Conservation (phyloP, 2,113 vertebrate species). For the Columba livia region DNA sequence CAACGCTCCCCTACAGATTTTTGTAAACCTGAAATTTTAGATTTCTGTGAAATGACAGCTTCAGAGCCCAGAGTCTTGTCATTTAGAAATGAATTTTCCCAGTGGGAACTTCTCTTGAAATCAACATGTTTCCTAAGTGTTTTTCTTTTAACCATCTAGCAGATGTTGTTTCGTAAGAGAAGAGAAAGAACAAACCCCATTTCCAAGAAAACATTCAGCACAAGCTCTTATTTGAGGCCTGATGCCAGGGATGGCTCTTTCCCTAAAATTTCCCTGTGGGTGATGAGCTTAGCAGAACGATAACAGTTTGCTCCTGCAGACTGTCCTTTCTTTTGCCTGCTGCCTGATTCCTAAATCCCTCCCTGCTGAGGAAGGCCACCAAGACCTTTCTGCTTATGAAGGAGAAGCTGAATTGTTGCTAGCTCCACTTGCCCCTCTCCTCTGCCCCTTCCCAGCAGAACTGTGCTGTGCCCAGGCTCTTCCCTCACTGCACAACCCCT, state of each 20-base stretch:
- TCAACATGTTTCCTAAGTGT: neutral
- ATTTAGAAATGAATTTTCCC: neutral
- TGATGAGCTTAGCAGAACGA: neutral
- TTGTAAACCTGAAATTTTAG: neutral
- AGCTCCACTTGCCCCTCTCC: neutral
- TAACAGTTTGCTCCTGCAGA: neutral
- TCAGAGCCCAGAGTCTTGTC: neutral
- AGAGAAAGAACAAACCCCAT: neutral
- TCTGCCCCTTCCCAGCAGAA: neutral
- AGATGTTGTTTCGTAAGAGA: neutral
- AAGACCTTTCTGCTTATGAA: neutral
- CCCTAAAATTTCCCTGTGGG: neutral
- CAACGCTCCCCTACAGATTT: neutral
- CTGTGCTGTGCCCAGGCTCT: neutral
- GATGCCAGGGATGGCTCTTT: neutral
- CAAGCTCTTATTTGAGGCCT: neutral
- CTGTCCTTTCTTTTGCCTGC: neutral
- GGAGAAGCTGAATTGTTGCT: neutral
- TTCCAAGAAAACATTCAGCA: neutral
- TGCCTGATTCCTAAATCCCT: neutral
- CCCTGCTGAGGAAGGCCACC: neutral
- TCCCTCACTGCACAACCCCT: neutral
- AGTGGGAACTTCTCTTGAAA: neutral
- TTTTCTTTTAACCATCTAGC: neutral
- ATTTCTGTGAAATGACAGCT: neutral